A percentile compares a stretch with the other conserved stretches of the same genome.
Conservation (phyloP, 2,888 invertebrate species). For the Digitonthophagus gazella region DNA sequence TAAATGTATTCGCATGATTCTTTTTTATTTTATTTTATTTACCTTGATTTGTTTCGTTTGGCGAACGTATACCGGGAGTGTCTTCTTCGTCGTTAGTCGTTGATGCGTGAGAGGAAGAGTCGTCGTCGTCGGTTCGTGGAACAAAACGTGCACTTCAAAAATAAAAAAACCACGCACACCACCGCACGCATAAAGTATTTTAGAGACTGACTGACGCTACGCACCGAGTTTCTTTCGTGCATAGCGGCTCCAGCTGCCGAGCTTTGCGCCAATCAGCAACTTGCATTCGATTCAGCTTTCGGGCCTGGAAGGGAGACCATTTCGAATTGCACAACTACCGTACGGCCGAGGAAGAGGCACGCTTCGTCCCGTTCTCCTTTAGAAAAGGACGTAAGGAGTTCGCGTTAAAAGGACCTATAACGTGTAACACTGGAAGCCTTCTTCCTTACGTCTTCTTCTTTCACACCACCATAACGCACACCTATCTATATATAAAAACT, state of each 20-base stretch:
- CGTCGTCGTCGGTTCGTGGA: slow-evolving; percentile 8
- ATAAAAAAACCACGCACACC: slow-evolving; percentile 49
- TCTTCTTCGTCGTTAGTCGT: not conserved
- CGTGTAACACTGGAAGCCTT: not conserved
- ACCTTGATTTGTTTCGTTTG: not conserved
- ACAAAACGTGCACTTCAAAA: slow-evolving; percentile 45
- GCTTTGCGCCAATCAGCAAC: slow-evolving; percentile 47
- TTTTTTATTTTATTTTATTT: not conserved
- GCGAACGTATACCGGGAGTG: not conserved
- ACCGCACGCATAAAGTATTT: slow-evolving; percentile 50
- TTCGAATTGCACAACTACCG: slow-evolving; percentile 29
- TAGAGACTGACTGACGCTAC: slow-evolving; percentile 48
- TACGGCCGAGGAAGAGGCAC: not conserved
- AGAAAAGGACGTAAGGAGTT: not conserved
- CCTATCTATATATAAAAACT: not conserved
- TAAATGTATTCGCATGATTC: too few species aligned
- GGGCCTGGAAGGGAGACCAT: slow-evolving; percentile 27
- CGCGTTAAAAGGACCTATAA: not conserved
- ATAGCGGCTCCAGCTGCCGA: slow-evolving; percentile 51
- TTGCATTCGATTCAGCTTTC: slow-evolving; percentile 30
- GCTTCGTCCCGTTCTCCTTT: not conserved
- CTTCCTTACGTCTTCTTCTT: too few species aligned
- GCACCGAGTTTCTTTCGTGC: slow-evolving; percentile 50
- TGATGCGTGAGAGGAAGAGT: not conserved
- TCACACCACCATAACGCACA: not conserved